Percentiles rank a stretch among this genome's conserved stretches.
Conservation (phyloP, 64 coral and sea anemone genomes). For the Montipora efflorescens region DNA sequence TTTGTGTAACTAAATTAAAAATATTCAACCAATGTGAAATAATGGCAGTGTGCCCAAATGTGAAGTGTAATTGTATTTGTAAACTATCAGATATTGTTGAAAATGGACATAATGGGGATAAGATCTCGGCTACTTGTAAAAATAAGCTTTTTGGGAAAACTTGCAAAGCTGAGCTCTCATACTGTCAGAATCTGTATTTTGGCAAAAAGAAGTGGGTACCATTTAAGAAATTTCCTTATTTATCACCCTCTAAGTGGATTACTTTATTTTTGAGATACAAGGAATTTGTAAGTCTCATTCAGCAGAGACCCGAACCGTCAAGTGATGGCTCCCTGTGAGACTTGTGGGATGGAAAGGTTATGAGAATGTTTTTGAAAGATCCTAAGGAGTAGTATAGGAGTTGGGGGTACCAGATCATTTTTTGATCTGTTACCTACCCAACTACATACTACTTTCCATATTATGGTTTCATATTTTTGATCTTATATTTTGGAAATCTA, state of each 20-base stretch:
- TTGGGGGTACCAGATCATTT: too few species aligned
- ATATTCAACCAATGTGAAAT: constrained; percentile 10
- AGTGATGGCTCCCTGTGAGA: neutral
- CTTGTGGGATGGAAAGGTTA: constrained; percentile 11
- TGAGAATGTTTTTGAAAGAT: neutral
- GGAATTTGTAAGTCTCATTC: neutral
- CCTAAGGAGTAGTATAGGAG: neutral
- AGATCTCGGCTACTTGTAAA: neutral
- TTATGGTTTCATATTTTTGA: too few species aligned
- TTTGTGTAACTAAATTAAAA: constrained; percentile 12
- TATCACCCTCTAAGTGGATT: neutral
- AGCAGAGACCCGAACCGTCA: neutral
- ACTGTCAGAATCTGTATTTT: neutral
- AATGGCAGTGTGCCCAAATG: constrained; percentile 24
- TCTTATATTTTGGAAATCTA: neutral
- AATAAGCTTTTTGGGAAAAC: constrained; percentile 9
- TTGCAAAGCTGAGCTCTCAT: neutral
- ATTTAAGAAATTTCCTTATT: constrained; percentile 28
- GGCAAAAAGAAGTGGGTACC: constrained; percentile 14
- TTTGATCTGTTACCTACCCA: too few species aligned
- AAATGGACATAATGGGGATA: neutral
- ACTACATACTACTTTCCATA: too few species aligned
- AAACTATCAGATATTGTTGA: neutral
- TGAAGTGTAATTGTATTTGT: neutral
- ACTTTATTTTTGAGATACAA: neutral